Base-by-base conservation (phyloP, 2,888 invertebrate species). In the Dromius quadrimaculatus region DNA sequence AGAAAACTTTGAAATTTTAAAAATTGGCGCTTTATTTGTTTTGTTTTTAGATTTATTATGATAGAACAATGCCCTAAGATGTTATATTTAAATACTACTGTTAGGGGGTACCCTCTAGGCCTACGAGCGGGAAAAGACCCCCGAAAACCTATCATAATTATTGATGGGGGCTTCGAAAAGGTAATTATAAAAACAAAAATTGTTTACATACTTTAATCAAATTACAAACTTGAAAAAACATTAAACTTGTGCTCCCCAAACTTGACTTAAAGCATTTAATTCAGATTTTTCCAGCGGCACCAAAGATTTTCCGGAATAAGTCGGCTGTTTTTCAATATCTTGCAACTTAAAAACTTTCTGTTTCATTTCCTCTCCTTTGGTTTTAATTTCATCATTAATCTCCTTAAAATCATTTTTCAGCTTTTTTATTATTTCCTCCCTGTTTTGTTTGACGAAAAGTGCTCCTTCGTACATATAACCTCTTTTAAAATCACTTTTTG, bases 101-200 rank as follows among this genome's bases (percentile, higher is more conserved):
- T 93, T 76, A 87, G 96, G 71, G 95, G 94, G 0, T 92, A 94
- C 81, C 94, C 95, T 0, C 88, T 89, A 76, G 95, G 95, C 0
- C 84, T 97, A 41, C 87, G 94, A 63, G 92, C 92, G 1, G 96
- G 95, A 2, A 84, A 87, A 32, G 93, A 95, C 84, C 91, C 93
- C 0, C 87, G 92, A 71, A 88, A 88, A 75, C 92, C 94, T 0
- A 85, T 90, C 43, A 85, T 97, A 20, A 83, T 86, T 65, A 85
- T 97, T 13, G 89, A 92, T 75, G 90, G 89, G 66, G 90, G 90
- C 76, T 93, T 94, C 81, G 90, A 91, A 78, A 85, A 87, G 71
- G 82, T 81, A 72, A 59, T 3, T 38, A 3, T n/a, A 62, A n/a
- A n/a, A 19, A 15, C 28, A 28, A 28, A 38, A 38, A 6, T 38